Evolutionary conservation across 1,140 invertebrate species (phyloP).

Genomic region (Drosophila tropicalis): DNA sequence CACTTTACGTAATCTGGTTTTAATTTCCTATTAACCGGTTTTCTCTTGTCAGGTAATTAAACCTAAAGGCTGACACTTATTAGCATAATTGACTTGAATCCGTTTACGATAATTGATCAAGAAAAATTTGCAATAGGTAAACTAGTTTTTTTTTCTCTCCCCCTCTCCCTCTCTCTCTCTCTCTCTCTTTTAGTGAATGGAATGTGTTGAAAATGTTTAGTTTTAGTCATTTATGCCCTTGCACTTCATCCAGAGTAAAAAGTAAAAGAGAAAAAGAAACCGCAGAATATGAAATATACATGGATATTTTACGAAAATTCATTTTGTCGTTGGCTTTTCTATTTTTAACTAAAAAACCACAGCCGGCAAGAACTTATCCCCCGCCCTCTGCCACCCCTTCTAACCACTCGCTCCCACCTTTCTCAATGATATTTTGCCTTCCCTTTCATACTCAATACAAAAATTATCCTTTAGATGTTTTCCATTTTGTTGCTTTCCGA

Average conservation of each 20-base stretch:
- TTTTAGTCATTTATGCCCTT: background rate
- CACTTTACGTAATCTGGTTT: conserved; percentile 5
- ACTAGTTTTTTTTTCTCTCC: background rate
- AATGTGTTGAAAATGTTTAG: too few relatives aligned
- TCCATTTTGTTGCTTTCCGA: conserved; percentile 35
- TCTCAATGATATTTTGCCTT: background rate
- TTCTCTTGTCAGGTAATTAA: too few relatives aligned
- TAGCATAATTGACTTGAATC: too few relatives aligned
- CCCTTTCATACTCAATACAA: conserved; percentile 15
- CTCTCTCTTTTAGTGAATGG: too few relatives aligned
- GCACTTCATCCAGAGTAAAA: too few relatives aligned
- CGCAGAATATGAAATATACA: conserved; percentile 39
- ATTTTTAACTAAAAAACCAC: conserved; percentile 61
- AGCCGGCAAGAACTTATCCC: conserved; percentile 35
- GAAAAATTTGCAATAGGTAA: too few relatives aligned
- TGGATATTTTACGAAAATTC: conserved; percentile 35
- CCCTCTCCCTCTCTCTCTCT: too few relatives aligned
- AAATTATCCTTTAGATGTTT: conserved; percentile 56
- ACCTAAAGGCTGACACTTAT: too few relatives aligned
- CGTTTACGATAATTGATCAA: too few relatives aligned
- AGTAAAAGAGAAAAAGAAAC: background rate
- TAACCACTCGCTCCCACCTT: too few relatives aligned
- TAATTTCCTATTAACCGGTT: too few relatives aligned
- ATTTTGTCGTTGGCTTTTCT: conserved; percentile 53
- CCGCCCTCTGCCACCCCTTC: too few relatives aligned